Conservation (phyloP, 2,113 vertebrate species). For the Cyanoliseus patagonus region DNA sequence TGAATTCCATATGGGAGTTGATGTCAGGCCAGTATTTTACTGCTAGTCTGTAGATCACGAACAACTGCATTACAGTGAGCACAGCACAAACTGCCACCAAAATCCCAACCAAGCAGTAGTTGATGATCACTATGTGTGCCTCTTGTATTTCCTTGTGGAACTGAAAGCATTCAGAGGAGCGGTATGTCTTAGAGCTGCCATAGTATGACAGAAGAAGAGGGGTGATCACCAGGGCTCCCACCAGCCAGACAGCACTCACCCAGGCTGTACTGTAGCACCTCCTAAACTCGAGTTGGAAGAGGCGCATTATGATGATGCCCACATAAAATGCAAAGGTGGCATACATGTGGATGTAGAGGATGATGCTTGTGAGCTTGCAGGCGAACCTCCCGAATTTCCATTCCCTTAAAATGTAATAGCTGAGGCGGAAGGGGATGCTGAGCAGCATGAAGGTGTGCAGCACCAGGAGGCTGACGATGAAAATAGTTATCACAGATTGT, state of each 20-base stretch:
- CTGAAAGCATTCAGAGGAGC: conserved; percentile 51
- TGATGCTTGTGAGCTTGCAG: conserved; percentile 37
- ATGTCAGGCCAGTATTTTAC: conserved; percentile 53
- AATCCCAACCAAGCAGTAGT: conserved; percentile 35
- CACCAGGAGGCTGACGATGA: conserved; percentile 54
- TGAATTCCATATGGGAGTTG: conserved; percentile 58
- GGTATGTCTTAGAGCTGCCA: neutral
- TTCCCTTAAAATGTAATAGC: conserved; percentile 49
- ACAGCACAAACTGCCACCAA: neutral
- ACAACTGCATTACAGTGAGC: conserved; percentile 46
- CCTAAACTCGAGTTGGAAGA: conserved; percentile 19
- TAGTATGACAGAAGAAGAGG: conserved; percentile 49
- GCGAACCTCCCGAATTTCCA: conserved; percentile 56
- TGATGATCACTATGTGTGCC: neutral
- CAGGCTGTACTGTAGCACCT: neutral
- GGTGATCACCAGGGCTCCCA: conserved; percentile 6
- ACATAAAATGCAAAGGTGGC: conserved; percentile 55
- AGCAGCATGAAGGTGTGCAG: conserved; percentile 64
- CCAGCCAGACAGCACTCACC: conserved; percentile 52
- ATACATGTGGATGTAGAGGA: conserved; percentile 71
- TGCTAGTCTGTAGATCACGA: conserved; percentile 20
- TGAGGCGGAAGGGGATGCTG: conserved; percentile 69
- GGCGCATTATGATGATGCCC: conserved; percentile 28
- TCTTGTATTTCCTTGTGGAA: conserved; percentile 56
- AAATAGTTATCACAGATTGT: neutral